Conservation (phyloP, 2,888 invertebrate species). For the Eupithecia dodoneata region DNA sequence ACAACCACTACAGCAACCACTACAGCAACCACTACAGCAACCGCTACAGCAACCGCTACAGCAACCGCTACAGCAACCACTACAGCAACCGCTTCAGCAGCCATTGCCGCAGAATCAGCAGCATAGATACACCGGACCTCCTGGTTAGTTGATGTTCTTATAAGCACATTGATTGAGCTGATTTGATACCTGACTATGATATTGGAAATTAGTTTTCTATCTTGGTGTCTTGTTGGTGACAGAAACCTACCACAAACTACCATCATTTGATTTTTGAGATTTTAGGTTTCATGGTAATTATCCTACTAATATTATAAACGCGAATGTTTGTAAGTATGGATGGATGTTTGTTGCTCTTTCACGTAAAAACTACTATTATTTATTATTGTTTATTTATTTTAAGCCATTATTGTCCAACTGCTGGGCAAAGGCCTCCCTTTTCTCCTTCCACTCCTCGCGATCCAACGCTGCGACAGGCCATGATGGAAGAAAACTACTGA, state of each 20-base stretch:
- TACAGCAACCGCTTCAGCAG: not conserved
- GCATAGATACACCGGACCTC: conserved; percentile 19
- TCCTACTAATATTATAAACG: too few species aligned
- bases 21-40: conserved; percentile 45
- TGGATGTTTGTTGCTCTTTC: too few species aligned
- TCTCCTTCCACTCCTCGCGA: too few species aligned
- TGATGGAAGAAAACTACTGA: too few species aligned
- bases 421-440: too few species aligned
- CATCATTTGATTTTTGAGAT: too few species aligned
- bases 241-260: not conserved
- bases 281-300: too few species aligned
- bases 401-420: too few species aligned
- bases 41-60: conserved; percentile 42
- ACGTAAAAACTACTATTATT: too few species aligned
- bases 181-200: not conserved
- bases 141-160: not conserved
- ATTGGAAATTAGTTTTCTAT: not conserved
- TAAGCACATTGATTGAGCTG: not conserved
- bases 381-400: too few species aligned
- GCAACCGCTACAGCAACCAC: conserved; percentile 40
- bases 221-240: not conserved
- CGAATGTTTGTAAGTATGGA: too few species aligned
- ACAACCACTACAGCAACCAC: not conserved
- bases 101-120: conserved; percentile 20
- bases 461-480: too few species aligned